phyloP scores from a whole-genome alignment of 2,888 invertebrate species.

The Parnassius apollo region DNA sequence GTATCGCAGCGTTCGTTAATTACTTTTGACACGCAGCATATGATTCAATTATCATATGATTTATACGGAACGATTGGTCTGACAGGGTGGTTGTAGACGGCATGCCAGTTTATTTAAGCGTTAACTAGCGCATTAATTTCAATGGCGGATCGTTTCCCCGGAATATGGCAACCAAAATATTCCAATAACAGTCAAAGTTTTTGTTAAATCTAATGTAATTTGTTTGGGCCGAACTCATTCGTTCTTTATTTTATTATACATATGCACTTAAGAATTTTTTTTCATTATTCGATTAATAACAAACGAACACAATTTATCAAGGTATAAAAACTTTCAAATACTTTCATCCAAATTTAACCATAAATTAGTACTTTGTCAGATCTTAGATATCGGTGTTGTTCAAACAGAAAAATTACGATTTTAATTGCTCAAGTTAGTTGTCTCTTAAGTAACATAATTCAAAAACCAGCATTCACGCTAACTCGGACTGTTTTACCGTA shows the following conservation, averaged over 20 bases:
- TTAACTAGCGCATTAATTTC: constrained; percentile 71
- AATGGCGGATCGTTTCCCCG: constrained; percentile 59
- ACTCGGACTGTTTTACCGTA: constrained; percentile 46
- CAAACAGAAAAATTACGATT: constrained; percentile 58
- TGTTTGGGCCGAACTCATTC: constrained; percentile 53
- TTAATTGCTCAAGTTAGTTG: constrained; percentile 74
- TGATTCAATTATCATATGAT: constrained; percentile 81
- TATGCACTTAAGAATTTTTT: too few relatives aligned
- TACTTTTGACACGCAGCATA: constrained; percentile 80
- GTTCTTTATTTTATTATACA: constrained; percentile 1
- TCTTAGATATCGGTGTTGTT: constrained; percentile 58
- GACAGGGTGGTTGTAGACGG: constrained; percentile 45
- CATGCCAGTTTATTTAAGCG: constrained; percentile 66
- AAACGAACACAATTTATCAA: constrained; percentile 26
- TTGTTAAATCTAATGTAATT: constrained; percentile 46
- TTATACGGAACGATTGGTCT: constrained; percentile 65
- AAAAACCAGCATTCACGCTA: constrained; percentile 65
- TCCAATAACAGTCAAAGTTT: constrained; percentile 54
- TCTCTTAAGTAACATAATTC: constrained; percentile 65
- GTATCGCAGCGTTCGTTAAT: constrained; percentile 78
- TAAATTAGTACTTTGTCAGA: constrained; percentile 61
- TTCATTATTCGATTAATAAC: constrained; percentile 2
- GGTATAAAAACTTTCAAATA: constrained; percentile 30
- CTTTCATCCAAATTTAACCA: constrained; percentile 49
- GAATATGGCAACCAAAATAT: constrained; percentile 70